These are phyloP conservation scores for Kryptolebias marmoratus DNA, from an alignment of 2,113 vertebrate species.

Conservation along the genomic window DNA sequence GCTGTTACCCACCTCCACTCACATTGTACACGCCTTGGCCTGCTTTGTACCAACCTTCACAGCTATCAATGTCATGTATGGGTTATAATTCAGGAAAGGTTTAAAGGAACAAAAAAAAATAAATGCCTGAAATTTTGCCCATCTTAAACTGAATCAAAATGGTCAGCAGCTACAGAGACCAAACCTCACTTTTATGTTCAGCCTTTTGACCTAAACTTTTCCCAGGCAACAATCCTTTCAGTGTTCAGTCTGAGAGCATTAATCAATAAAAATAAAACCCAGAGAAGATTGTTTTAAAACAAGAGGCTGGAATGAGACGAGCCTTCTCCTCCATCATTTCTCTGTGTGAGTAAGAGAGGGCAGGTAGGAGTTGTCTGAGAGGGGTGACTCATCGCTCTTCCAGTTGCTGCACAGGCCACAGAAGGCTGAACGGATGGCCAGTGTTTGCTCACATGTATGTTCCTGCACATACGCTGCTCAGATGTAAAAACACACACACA, in stretches of 20 bases:
- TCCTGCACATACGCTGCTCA: background rate
- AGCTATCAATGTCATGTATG: no score
- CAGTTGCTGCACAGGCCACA: constrained; percentile 35
- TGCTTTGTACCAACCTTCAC: no score
- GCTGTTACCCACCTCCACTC: no score
- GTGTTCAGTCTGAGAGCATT: background rate
- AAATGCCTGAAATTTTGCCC: no score
- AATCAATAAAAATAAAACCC: constrained; percentile 59
- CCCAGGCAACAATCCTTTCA: no score
- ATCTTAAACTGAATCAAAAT: no score
- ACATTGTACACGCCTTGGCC: no score
- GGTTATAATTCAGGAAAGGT: no score
- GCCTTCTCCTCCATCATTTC: constrained; percentile 4
- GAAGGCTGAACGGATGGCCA: constrained; percentile 38
- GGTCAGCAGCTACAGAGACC: no score
- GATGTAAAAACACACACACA: constrained; percentile 17
- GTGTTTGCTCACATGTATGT: constrained; percentile 11
- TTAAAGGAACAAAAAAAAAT: no score
- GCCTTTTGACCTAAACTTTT: no score
- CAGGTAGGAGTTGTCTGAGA: constrained; percentile 58
- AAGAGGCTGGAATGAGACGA: constrained; percentile 17
- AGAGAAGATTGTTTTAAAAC: constrained; percentile 34
- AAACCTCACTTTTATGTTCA: no score
- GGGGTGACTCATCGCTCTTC: constrained; percentile 68
- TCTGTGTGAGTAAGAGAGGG: constrained; percentile 16